Evolutionary conservation across 2,113 vertebrate species (phyloP).

Genomic region (Falcunculus frontatus): DNA sequence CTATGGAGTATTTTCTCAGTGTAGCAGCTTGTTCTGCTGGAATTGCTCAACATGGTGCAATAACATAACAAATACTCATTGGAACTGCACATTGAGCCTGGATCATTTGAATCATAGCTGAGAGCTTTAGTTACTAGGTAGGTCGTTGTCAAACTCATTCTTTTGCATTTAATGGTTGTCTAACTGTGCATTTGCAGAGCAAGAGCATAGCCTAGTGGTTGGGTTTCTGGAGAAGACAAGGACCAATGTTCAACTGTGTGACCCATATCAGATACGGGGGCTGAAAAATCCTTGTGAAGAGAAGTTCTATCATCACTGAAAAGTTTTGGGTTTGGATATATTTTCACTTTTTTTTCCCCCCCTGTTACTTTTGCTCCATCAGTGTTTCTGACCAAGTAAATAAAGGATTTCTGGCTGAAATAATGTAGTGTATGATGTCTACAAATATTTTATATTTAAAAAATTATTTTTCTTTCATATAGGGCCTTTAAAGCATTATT

Average conservation of each 20-base stretch:
- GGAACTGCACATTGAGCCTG: neutral
- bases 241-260: neutral
- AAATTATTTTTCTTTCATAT: neutral
- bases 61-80: neutral
- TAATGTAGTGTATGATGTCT: fast-evolving
- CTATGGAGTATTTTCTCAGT: neutral
- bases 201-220: constrained; percentile 50
- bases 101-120: neutral
- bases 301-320: neutral
- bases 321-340: fast-evolving
- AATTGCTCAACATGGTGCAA: neutral
- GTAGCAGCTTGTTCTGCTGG: neutral
- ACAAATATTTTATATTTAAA: neutral
- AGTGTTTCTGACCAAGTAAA: neutral
- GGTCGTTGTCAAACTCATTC: neutral
- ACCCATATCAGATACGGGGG: neutral
- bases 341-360: fast-evolving
- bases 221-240: neutral
- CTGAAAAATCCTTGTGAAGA: neutral
- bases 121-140: neutral
- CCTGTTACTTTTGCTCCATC: neutral
- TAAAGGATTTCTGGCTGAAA: neutral
- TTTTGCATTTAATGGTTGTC: neutral
- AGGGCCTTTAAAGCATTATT: neutral
- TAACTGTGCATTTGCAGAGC: neutral